These are phyloP conservation scores for Phthorimaea operculella DNA, from an alignment of 1,140 invertebrate species.

Conservation along the genomic window DNA sequence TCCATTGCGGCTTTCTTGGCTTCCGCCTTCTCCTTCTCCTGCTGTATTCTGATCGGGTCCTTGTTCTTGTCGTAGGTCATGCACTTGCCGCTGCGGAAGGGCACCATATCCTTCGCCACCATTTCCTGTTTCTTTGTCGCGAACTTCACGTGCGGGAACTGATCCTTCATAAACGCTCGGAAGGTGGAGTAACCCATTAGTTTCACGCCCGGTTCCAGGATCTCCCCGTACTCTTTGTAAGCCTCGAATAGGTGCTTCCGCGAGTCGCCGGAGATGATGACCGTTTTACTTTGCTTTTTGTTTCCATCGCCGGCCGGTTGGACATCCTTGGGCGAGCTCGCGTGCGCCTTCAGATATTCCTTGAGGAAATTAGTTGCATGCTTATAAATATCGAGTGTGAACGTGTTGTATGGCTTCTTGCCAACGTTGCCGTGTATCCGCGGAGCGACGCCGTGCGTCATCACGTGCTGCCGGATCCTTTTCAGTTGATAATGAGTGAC, in stretches of 20 bases:
- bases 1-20: constrained; percentile 59
- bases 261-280: constrained; percentile 77
- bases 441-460: constrained; percentile 81
- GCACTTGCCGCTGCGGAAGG: constrained; percentile 62
- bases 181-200: constrained; percentile 85
- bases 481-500: constrained; percentile 84
- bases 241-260: constrained; percentile 78
- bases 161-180: constrained; percentile 82
- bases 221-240: constrained; percentile 78
- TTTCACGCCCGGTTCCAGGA: constrained; percentile 73
- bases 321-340: constrained; percentile 61
- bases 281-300: constrained; percentile 59
- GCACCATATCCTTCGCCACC: constrained; percentile 59
- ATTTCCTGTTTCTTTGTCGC: constrained; percentile 72
- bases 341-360: constrained; percentile 72
- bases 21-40: constrained; percentile 61
- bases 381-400: constrained; percentile 81
- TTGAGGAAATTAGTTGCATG: constrained; percentile 81
- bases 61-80: constrained; percentile 65
- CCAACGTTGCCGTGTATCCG: constrained; percentile 82
- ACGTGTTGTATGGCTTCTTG: constrained; percentile 84
- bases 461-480: constrained; percentile 80
- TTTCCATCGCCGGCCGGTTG: constrained; percentile 68
- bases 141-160: constrained; percentile 82
- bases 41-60: constrained; percentile 60